Conservation (phyloP, 1,140 invertebrate genomes). For the Uloborus diversus region DNA sequence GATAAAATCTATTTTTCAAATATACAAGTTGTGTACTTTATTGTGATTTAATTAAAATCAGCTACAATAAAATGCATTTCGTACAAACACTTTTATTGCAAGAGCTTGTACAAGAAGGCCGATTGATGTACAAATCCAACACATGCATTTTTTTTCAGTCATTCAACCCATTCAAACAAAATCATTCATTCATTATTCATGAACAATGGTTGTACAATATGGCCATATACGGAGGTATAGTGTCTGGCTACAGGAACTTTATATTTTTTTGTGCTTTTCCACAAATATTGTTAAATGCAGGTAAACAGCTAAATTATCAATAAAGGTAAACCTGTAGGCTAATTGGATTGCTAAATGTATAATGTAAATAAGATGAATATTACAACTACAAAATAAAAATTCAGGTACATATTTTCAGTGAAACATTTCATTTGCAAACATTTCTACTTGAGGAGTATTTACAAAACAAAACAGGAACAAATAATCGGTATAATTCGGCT, state of each 20-base stretch:
- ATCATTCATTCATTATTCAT: not conserved
- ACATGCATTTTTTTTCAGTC: conserved; percentile 36
- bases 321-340: not conserved
- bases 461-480: no score
- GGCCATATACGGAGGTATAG: conserved; percentile 56
- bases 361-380: not conserved
- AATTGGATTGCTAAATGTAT: no score
- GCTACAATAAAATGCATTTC: no score
- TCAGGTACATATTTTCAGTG: no score
- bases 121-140: conserved; percentile 54
- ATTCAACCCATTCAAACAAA: conserved; percentile 18
- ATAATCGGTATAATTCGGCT: not conserved
- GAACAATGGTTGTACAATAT: conserved; percentile 53
- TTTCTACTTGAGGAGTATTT: no score
- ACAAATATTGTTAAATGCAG: not conserved
- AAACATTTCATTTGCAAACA: no score
- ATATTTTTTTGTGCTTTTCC: conserved; percentile 32
- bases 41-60: no score
- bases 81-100: conserved; percentile 57
- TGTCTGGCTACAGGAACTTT: conserved; percentile 56
- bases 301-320: not conserved
- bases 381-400: not conserved
- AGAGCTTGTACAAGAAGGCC: conserved; percentile 56
- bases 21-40: no score
- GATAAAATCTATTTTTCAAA: no score